Evolutionary conservation across 1,140 invertebrate genomes (phyloP).

Genomic region (Zaprionus taronus): DNA sequence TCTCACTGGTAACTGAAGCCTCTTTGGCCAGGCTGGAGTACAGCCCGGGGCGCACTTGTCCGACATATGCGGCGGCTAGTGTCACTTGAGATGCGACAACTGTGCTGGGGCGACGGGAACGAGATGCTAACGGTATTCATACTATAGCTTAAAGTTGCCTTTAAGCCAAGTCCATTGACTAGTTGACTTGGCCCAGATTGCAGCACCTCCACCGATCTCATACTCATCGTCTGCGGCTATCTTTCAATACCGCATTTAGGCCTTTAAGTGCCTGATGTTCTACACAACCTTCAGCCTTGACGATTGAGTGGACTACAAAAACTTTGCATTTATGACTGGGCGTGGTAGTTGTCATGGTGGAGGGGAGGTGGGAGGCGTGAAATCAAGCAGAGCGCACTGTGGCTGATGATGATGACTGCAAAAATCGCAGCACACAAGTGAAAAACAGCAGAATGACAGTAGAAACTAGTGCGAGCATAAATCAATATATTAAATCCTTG

Average conservation of each 20-base stretch:
- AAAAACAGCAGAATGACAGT: slow-evolving; percentile 63
- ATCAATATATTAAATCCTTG: slow-evolving; percentile 61
- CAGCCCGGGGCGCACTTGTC: slow-evolving; percentile 19
- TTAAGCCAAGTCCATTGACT: slow-evolving; percentile 19
- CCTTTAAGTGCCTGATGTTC: slow-evolving; percentile 57
- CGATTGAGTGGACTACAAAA: slow-evolving; percentile 40
- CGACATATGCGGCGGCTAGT: slow-evolving; percentile 16
- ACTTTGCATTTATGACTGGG: slow-evolving; percentile 58
- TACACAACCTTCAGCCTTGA: slow-evolving; percentile 52
- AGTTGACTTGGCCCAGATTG: not conserved
- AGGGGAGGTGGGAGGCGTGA: too few species aligned
- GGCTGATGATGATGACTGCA: slow-evolving; percentile 53
- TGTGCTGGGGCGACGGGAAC: not conserved
- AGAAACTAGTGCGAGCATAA: slow-evolving; percentile 66
- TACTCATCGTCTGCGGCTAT: slow-evolving; percentile 3
- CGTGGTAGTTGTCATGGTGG: not conserved
- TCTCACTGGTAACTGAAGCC: slow-evolving; percentile 27
- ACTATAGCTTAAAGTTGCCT: slow-evolving; percentile 29
- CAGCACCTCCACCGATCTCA: not conserved
- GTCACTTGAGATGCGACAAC: slow-evolving; percentile 34
- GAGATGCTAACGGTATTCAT: slow-evolving; percentile 1
- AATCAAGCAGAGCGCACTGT: slow-evolving; percentile 23
- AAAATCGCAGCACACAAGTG: slow-evolving; percentile 54
- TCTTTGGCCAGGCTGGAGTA: slow-evolving; percentile 20
- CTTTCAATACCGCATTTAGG: slow-evolving; percentile 43